Base-by-base conservation (phyloP, 1,140 invertebrate species). In the Drosophila mayri region DNA sequence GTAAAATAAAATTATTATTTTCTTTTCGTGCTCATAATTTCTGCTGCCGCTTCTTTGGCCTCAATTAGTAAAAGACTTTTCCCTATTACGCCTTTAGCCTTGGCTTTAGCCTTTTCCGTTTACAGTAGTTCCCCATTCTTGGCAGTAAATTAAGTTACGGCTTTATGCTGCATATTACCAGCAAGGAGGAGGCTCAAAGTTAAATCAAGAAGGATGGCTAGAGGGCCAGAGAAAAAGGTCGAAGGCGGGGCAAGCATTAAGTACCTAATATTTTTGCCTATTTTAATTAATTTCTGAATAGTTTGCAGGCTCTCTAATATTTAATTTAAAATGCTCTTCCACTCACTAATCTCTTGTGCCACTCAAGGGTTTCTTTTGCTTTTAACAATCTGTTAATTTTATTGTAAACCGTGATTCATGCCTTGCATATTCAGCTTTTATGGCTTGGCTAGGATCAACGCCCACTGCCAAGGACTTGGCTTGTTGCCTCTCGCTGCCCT, bases 1-100 rank as follows among this genome's bases (percentile, higher is more conserved):
- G 77, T 84, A 84, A 87, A 87, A 87, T 88, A 77, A 88, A 87
- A 87, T 87, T 88, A 87, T 87, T 88, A 88, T 87, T 90, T 87
- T 87, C 85, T 84, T 84, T 87, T 87, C 84, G 85, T 87, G 84
- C 85, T 87, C 85, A 87, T 87, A 87, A 87, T 90, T 87, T 22
- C 54, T 67, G 40, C 63, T 59, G 46, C 37, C 32, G 52, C 62
- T 71, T 49, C 61, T 43, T 78, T 66, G 80, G 57, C 84, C 71
- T 82, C 84, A 87, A 87, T 87, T 87, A 87, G 84, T 74, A 77
- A 83, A 83, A 88, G 68, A 67, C 79, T 87, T 84, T 87, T 80
- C 77, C 77, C 71, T 76, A 87, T 80, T 87, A 76, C 63, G 60
- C 65, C 78, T 76, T 81, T 76, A 81, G 81, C 76, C 76, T 58